These are phyloP conservation scores for Ecdyonurus torrentis DNA, from an alignment of 2,888 invertebrate genomes.

Conservation along the genomic window DNA sequence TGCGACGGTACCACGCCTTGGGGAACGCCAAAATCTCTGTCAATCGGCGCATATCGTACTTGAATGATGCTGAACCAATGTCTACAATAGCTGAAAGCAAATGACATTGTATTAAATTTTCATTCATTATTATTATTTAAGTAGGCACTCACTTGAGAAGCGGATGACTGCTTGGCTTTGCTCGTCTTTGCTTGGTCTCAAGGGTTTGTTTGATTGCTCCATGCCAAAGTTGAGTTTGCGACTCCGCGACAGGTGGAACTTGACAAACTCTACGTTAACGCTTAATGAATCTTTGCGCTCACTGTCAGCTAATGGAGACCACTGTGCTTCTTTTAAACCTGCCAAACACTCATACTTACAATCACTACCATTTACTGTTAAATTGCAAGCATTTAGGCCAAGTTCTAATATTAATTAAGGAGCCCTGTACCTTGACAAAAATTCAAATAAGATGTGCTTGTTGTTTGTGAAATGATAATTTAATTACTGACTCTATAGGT, in stretches of 20 bases:
- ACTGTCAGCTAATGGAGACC: constrained; percentile 71
- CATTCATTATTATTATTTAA: not conserved
- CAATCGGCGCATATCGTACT: constrained; percentile 94
- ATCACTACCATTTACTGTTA: too few species aligned
- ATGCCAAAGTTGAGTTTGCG: constrained; percentile 67
- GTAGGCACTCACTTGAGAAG: constrained; percentile 57
- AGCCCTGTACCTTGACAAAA: too few species aligned
- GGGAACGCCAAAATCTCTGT: constrained; percentile 96
- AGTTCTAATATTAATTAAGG: too few species aligned
- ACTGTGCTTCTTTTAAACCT: constrained; percentile 55
- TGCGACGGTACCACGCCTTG: constrained; percentile 94
- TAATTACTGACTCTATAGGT: not conserved
- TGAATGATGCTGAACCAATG: constrained; percentile 90
- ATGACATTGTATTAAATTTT: too few species aligned
- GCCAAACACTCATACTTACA: too few species aligned
- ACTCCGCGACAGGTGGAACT: constrained; percentile 83
- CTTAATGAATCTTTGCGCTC: constrained; percentile 91
- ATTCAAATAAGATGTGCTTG: too few species aligned
- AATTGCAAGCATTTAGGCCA: too few species aligned
- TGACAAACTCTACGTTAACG: constrained; percentile 93
- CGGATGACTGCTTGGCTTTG: constrained; percentile 74
- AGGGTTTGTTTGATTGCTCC: constrained; percentile 13
- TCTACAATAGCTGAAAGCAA: constrained; percentile 63
- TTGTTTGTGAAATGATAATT: not conserved
- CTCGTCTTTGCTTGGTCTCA: constrained; percentile 28